Evolutionary conservation across 2,797 vertebrate genomes (phyloP), one percentile per base, ranked within the genome.

Genomic region (Channallabes apus): DNA sequence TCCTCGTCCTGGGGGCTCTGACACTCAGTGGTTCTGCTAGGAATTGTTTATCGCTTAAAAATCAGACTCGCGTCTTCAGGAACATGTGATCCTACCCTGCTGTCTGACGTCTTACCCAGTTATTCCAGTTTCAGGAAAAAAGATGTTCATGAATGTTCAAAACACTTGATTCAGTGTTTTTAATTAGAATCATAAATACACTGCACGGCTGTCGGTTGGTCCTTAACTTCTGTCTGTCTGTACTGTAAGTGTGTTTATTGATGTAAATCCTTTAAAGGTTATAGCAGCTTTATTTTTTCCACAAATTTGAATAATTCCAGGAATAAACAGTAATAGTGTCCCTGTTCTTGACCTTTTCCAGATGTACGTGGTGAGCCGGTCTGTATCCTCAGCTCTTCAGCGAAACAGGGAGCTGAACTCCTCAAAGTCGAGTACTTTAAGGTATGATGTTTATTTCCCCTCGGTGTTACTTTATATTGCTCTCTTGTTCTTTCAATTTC

Each of bases 371-470:
- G 95, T 27, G 93, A 94, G 27, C 95, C 96, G 0, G 91, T 99
- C 86, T 95, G 94, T 90, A 93, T 99, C 86, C 90, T 99, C 85
- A 96, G 94, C 88, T 98, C 97, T 15, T 96, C 96, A 2, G 94
- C 94, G 82, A 90, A 94, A 22, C 93, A 95, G 27, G 95, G 94
- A 80, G 91, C 95, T 12, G 96, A 96, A 29, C 96, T 99, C 82
- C 94, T 99, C 82, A 97, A 97, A 96, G 96, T 99, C 91, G 94
- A 97, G 82, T 96, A 97, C 75, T 92, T 94, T 87, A 98, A 97
- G 97, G 98, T 99, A 87, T 2, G 51, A 18, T 6, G 59, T 73
- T 24, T 56, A 35, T 58, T 32, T 29, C 18, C 27, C 6, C 20
- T 9, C 14, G 65, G 24, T 22, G n/a, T 41, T 32, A 4, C 35